phyloP scores from a whole-genome alignment of 2,888 invertebrate species.

The Drosophila affinis region DNA sequence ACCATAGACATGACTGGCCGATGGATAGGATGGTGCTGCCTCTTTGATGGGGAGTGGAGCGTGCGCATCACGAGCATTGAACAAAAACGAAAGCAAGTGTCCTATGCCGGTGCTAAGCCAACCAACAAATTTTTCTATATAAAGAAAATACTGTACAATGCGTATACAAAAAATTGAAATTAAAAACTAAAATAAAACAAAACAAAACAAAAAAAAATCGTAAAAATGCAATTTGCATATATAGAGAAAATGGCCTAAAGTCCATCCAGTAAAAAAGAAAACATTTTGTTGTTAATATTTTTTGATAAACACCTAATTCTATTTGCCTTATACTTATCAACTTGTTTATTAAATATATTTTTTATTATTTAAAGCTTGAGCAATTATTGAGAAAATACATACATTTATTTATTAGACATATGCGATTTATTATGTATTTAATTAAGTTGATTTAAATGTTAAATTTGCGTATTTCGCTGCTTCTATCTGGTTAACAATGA shows the following conservation, averaged over 20 bases:
- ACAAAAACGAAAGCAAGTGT: conserved; percentile 81
- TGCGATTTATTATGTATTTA: conserved; percentile 52
- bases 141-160: conserved; percentile 54
- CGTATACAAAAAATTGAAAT: conserved; percentile 47
- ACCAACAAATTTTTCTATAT: conserved; percentile 62
- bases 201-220: conserved; percentile 40
- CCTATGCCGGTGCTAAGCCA: conserved; percentile 83
- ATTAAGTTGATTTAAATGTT: conserved; percentile 77
- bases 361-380: conserved; percentile 68
- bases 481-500: conserved; percentile 62
- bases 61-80: conserved; percentile 52
- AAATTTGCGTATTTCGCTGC: conserved; percentile 76
- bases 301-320: conserved; percentile 63
- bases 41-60: conserved; percentile 4
- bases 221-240: conserved; percentile 55
- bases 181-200: conserved; percentile 36
- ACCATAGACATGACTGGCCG: conserved; percentile 56
- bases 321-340: conserved; percentile 56
- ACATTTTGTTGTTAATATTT: conserved; percentile 71
- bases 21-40: conserved; percentile 2
- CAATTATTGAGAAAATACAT: conserved; percentile 67
- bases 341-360: conserved; percentile 60
- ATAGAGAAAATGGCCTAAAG: conserved; percentile 60
- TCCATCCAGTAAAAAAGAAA: conserved; percentile 68
- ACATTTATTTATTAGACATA: conserved; percentile 75